phyloP scores from a whole-genome alignment of 2,888 invertebrate species.

The Dascillus cervinus region DNA sequence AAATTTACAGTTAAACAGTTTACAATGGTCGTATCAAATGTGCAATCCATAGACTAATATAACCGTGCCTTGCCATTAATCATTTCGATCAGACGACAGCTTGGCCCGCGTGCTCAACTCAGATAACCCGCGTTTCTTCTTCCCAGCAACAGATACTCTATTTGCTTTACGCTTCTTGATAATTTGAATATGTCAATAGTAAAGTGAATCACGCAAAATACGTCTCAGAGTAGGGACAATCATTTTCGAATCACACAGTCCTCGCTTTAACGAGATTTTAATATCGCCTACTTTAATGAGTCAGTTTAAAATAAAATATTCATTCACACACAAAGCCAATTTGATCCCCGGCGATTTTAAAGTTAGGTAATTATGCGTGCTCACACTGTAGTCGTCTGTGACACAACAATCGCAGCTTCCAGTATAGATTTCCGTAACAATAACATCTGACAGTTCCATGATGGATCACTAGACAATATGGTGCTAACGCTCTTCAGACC shows the following conservation, averaged over 20 bases:
- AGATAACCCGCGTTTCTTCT: constrained; percentile 28
- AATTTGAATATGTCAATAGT: constrained; percentile 25
- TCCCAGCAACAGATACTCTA: constrained; percentile 16
- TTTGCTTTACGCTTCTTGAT: constrained; percentile 16
- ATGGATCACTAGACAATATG: constrained; percentile 44
- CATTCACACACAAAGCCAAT: constrained; percentile 41
- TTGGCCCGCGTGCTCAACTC: constrained; percentile 31
- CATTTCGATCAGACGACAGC: constrained; percentile 35
- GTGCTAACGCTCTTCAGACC: constrained; percentile 25
- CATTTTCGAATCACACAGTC: constrained; percentile 17
- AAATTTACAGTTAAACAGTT: constrained; percentile 16
- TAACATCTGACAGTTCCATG: constrained; percentile 41
- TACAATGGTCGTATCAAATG: constrained; percentile 25
- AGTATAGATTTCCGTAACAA: constrained; percentile 41
- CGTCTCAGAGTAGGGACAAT: too few species aligned
- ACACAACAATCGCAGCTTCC: constrained; percentile 35
- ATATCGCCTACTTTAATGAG: constrained; percentile 34
- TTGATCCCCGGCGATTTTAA: constrained; percentile 38
- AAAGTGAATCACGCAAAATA: too few species aligned
- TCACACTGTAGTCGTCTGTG: constrained; percentile 34
- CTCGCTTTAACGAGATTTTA: constrained; percentile 36
- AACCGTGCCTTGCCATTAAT: constrained; percentile 36
- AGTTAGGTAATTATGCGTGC: constrained; percentile 42
- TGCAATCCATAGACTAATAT: constrained; percentile 32
- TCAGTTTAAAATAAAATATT: constrained; percentile 37